Conservation (phyloP, 2,888 invertebrate species). For the Yponomeuta plumbellus region DNA sequence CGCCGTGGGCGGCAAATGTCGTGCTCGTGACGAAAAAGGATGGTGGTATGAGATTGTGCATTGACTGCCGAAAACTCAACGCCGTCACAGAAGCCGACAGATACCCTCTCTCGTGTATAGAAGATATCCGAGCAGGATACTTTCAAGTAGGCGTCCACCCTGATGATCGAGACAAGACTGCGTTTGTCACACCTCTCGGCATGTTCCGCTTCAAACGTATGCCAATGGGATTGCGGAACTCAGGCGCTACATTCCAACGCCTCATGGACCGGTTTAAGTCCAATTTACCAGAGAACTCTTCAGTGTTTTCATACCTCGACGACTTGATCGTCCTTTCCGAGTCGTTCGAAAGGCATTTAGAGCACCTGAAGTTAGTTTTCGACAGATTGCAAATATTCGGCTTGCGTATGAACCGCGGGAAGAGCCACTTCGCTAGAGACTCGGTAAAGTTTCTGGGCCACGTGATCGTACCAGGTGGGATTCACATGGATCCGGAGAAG, state of each 20-base stretch:
- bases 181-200: conserved; percentile 24
- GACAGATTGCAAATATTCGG: conserved; percentile 26
- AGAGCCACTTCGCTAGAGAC: conserved; percentile 29
- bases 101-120: conserved; percentile 30
- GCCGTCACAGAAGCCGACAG: conserved; percentile 31
- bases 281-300: conserved; percentile 21
- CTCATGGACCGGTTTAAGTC: conserved; percentile 26
- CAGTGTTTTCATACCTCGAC: conserved; percentile 31
- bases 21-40: conserved; percentile 32
- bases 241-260: conserved; percentile 30
- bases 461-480: conserved; percentile 31
- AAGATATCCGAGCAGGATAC: conserved; percentile 29
- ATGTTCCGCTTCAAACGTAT: conserved; percentile 28
- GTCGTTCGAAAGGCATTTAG: conserved; percentile 29
- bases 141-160: conserved; percentile 26
- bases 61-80: conserved; percentile 35
- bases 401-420: conserved; percentile 30
- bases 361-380: conserved; percentile 31
- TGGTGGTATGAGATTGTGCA: conserved; percentile 27
- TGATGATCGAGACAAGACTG: conserved; percentile 25
- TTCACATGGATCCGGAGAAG: conserved; percentile 32
- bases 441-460: conserved; percentile 35
- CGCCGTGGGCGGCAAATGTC: conserved; percentile 33
- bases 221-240: conserved; percentile 27
- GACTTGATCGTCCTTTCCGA: conserved; percentile 32